phyloP scores from a whole-genome alignment of 2,113 vertebrate genomes.

The Ranitomeya imitator region DNA sequence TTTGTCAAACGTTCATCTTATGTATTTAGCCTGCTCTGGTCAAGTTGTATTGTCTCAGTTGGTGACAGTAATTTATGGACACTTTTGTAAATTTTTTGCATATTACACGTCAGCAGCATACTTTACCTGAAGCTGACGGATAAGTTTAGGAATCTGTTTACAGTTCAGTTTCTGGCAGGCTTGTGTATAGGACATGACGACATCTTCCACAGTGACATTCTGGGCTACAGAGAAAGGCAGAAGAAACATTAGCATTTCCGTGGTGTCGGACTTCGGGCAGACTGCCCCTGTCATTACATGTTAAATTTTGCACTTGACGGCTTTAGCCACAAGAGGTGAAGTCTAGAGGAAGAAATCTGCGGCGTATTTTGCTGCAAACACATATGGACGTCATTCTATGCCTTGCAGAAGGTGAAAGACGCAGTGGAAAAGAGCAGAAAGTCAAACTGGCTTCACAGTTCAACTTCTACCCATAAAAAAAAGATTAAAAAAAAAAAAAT shows the following conservation, averaged over 20 bases:
- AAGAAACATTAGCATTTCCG: not conserved
- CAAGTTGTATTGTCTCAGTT: not conserved
- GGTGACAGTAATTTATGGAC: not conserved
- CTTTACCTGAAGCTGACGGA: slow-evolving; percentile 91
- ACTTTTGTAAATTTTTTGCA: not conserved
- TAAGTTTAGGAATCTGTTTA: slow-evolving; percentile 89
- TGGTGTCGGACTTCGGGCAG: not conserved
- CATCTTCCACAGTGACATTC: slow-evolving; percentile 91
- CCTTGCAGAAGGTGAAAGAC: too few relatives aligned
- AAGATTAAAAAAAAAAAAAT: too few relatives aligned
- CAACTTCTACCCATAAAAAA: too few relatives aligned
- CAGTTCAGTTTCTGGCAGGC: slow-evolving; percentile 95
- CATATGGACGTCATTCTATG: too few relatives aligned
- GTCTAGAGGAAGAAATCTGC: too few relatives aligned
- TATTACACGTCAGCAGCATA: not conserved
- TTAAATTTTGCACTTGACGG: too few relatives aligned
- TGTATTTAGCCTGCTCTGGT: not conserved
- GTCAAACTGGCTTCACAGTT: too few relatives aligned
- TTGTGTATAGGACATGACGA: slow-evolving; percentile 83
- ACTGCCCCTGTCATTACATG: not conserved
- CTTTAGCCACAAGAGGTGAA: too few relatives aligned
- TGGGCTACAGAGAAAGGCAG: slow-evolving; percentile 74
- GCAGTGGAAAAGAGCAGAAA: too few relatives aligned
- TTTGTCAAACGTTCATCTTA: not conserved
- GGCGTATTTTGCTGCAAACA: too few relatives aligned